Evolutionary conservation across 2,797 vertebrate species (phyloP), one percentile per base, ranked within the genome.

Genomic region (Staurois parvus): DNA sequence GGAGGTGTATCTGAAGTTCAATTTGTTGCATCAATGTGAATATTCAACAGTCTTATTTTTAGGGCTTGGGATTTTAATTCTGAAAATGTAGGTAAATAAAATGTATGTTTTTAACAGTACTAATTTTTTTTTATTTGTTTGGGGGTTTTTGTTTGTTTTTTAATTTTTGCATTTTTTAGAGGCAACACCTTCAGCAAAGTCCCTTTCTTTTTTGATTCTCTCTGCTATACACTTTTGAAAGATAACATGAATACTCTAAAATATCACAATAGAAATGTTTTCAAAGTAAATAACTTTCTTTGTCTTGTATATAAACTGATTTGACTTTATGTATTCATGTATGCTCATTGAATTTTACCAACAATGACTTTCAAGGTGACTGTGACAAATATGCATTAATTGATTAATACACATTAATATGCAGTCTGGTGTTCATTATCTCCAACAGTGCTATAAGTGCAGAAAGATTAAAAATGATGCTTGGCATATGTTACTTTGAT

Each of bases 371-470:
- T 77, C 85, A 86, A 86, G 85, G 85, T 82, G 79, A 82, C 73
- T 77, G 67, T 28, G 28, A 86, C 76, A 77, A 86, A 82, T 86
- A 86, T 86, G 73, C 79, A 86, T 82, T 86, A 72, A 86, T 86
- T 86, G 85, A 82, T 86, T 82, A 86, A 72, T 86, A 72, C 67
- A 37, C 67, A 77, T 86, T 86, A 86, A 86, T 76, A 86, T 82
- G 79, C 79, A 77, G 79, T 81, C 85, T 86, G 85, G 80, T 86
- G 73, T 82, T 82, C 74, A 70, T 86, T 77, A 86, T 86, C 84
- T 81, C 64, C 78, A 85, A 56, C 73, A 64, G 29, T 66, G 79
- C 67, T 77, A 82, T 77, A 82, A 82, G 48, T 64, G 79, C 67
- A 86, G 26, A 81, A 78, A 77, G 85, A 82, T 86, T 86, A 77